A percentile compares a stretch with the other conserved stretches of the same genome.
phyloP scores from a whole-genome alignment of 2,888 invertebrate genomes.

The Eupithecia subumbrata region DNA sequence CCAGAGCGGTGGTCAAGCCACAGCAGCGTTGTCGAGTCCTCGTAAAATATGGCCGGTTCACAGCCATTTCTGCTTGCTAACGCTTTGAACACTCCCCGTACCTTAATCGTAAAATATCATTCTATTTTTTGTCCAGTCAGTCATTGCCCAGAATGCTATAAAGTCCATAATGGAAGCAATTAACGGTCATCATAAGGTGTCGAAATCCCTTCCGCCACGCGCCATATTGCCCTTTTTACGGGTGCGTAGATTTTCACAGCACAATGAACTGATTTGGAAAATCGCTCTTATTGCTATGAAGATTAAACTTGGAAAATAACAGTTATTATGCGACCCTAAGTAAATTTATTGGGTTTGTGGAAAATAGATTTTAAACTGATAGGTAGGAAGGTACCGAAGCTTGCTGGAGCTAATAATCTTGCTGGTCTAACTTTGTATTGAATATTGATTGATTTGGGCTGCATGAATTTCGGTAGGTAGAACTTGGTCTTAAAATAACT shows the following conservation, averaged over 20 bases:
- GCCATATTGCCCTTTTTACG: slow-evolving; percentile 45
- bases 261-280: slow-evolving; percentile 14
- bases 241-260: slow-evolving; percentile 9
- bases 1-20: too few relatives aligned
- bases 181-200: slow-evolving; percentile 59
- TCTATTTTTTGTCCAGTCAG: slow-evolving; percentile 12
- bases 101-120: not conserved
- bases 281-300: slow-evolving; percentile 13
- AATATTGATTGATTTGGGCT: not conserved
- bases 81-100: not conserved
- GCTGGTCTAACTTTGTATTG: not conserved
- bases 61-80: not conserved
- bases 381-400: not conserved
- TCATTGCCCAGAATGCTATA: slow-evolving; percentile 44
- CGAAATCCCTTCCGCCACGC: slow-evolving; percentile 48
- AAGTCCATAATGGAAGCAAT: slow-evolving; percentile 58
- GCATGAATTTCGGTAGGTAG: not conserved
- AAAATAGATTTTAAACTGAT: slow-evolving; percentile 2
- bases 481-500: not conserved
- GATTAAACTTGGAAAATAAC: slow-evolving; percentile 6
- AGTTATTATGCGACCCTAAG: not conserved
- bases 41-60: not conserved
- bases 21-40: not conserved
- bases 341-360: slow-evolving; percentile 3
- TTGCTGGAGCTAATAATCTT: not conserved